Evolutionary conservation across 2,888 invertebrate species (phyloP).

Genomic region (Lasioglossum marginatum): DNA sequence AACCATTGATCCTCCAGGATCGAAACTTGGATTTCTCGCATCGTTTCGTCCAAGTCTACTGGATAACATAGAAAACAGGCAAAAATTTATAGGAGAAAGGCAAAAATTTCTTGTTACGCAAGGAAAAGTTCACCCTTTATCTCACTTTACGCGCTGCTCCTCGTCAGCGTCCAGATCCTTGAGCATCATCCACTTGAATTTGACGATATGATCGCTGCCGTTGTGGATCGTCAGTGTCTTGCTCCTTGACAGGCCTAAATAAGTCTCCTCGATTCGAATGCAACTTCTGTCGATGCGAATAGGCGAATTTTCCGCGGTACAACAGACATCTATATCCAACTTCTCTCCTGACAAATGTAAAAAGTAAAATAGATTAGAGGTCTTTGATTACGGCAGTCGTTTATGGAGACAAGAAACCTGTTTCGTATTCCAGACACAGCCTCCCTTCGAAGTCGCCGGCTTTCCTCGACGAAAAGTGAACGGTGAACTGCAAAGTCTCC

Average conservation of each 20-base stretch:
- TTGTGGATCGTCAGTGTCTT: constrained; percentile 86
- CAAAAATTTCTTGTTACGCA: too few species aligned
- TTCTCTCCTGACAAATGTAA: constrained; percentile 84
- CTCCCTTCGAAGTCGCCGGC: constrained; percentile 84
- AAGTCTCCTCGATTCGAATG: constrained; percentile 87
- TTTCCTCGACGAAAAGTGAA: constrained; percentile 86
- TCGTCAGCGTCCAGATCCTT: constrained; percentile 83
- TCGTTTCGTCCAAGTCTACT: too few species aligned
- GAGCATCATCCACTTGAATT: constrained; percentile 87
- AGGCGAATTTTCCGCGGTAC: constrained; percentile 85
- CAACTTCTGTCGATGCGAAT: constrained; percentile 85
- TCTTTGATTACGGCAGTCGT: neutral
- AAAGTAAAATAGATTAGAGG: neutral
- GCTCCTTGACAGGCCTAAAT: constrained; percentile 86
- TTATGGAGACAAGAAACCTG: constrained; percentile 71
- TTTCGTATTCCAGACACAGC: constrained; percentile 83
- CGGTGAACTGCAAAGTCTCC: constrained; percentile 85
- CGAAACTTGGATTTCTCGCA: too few species aligned
- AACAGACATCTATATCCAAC: constrained; percentile 84
- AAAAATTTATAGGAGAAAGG: too few species aligned
- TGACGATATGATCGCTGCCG: constrained; percentile 85
- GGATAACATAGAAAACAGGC: too few species aligned
- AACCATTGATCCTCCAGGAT: too few species aligned
- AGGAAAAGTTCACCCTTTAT: too few species aligned
- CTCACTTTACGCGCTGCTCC: constrained; percentile 74